Evolutionary conservation across 2,797 vertebrate genomes (phyloP).

Genomic region (Melanotaenia nigrans): DNA sequence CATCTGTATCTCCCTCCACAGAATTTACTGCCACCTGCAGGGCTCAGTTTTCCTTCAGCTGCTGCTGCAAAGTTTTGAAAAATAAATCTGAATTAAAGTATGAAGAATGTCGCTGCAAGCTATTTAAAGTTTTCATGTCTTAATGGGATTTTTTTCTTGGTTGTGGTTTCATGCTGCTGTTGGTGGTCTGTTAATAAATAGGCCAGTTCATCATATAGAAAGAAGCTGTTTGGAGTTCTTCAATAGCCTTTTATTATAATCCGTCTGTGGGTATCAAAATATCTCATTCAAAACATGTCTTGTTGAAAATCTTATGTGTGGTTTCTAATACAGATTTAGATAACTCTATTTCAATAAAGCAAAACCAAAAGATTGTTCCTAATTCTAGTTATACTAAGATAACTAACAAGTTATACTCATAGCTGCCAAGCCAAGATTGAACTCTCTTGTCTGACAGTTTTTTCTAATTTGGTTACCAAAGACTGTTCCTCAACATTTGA

Average conservation of each 20-base stretch:
- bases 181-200: slow-evolving; percentile 16
- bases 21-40: slow-evolving; percentile 22
- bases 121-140: neutral
- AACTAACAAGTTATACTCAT: neutral
- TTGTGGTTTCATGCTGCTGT: slow-evolving; percentile 2
- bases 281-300: slow-evolving; percentile 3
- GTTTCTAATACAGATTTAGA: slow-evolving; percentile 6
- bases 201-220: slow-evolving; percentile 31
- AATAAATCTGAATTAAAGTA: slow-evolving; percentile 12
- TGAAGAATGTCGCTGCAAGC: neutral
- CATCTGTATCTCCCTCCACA: slow-evolving; percentile 25
- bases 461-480: neutral
- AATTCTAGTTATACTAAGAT: neutral
- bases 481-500: neutral
- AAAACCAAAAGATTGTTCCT: neutral
- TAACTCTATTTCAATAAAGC: neutral
- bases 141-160: neutral
- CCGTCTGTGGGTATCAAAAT: slow-evolving; percentile 3
- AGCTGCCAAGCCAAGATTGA: neutral
- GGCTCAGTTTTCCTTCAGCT: slow-evolving; percentile 21
- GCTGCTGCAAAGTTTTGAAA: slow-evolving; percentile 12
- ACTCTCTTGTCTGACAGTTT: neutral
- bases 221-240: slow-evolving; percentile 18
- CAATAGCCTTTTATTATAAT: neutral
- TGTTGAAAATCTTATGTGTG: neutral